These are phyloP conservation scores for Crotalus helleri DNA, from an alignment of 2,113 vertebrate genomes.

Conservation along the genomic window DNA sequence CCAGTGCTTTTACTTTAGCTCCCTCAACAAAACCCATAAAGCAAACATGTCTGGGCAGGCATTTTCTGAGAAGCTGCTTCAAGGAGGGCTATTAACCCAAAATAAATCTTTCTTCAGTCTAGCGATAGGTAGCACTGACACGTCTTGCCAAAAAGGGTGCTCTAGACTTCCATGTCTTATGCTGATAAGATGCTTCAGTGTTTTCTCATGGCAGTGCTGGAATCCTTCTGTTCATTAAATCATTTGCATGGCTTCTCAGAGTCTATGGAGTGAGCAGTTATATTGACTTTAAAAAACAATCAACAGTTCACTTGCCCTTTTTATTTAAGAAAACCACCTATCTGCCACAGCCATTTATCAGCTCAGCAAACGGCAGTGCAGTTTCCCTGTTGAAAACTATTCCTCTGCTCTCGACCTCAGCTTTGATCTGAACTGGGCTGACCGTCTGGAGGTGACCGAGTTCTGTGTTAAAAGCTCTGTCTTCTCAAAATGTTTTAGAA, in stretches of 20 bases:
- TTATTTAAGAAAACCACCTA: slow-evolving; percentile 48
- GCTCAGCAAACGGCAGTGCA: neutral
- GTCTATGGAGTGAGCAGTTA: neutral
- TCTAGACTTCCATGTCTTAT: slow-evolving; percentile 48
- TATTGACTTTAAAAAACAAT: neutral
- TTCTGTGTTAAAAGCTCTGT: slow-evolving; percentile 33
- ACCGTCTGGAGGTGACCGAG: slow-evolving; percentile 22
- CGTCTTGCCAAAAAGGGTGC: slow-evolving; percentile 16
- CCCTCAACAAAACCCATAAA: slow-evolving; percentile 9
- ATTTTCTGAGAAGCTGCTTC: slow-evolving; percentile 32
- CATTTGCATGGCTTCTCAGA: slow-evolving; percentile 45
- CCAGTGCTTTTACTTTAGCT: neutral
- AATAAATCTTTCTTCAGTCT: slow-evolving; percentile 8
- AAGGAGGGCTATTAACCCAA: slow-evolving; percentile 38
- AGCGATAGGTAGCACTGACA: slow-evolving; percentile 42
- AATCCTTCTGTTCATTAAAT: slow-evolving; percentile 49
- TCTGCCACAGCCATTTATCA: slow-evolving; percentile 46
- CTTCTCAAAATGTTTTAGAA: slow-evolving; percentile 44
- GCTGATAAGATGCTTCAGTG: slow-evolving; percentile 18
- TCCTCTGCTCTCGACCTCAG: slow-evolving; percentile 34
- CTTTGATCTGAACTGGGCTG: slow-evolving; percentile 29
- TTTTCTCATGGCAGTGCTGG: slow-evolving; percentile 24
- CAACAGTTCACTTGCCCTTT: slow-evolving; percentile 16
- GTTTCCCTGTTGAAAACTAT: slow-evolving; percentile 14
- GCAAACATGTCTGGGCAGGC: slow-evolving; percentile 24